Evolutionary conservation across 2,797 vertebrate genomes (phyloP), one percentile per base, ranked within the genome.

Genomic region (Labroides dimidiatus): DNA sequence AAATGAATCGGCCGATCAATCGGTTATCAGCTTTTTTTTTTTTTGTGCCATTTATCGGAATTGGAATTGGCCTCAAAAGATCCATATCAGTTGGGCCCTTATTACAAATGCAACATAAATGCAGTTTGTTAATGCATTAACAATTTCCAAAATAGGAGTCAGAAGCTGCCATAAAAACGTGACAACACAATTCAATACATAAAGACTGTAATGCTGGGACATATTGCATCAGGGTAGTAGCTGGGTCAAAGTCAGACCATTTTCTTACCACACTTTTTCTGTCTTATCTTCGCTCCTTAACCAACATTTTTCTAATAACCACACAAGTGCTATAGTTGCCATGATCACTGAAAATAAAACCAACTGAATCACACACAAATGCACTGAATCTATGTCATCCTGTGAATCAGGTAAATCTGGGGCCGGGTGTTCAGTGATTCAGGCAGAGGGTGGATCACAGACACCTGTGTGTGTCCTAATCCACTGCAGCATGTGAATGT

Each of bases 331-430:
- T 54, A 4, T 36, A 39, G 44, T 24, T 42, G 19, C 16, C 5
- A 19, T 23, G 51, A 12, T 58, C 49, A 43, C 37, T n/a, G 30
- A 63, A 52, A 48, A 21, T 15, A 47, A 6, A 11, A 66, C 50
- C 41, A 37, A 50, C 11, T 49, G 66, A 64, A 72, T 77, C 75
- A 67, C 19, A 44, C 19, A 47, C 33, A 69, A 80, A 73, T 21
- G 39, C 56, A 10, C 11, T 12, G 24, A 64, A 72, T 66, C 33
- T 49, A 30, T 66, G 77, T 72, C 64, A 65, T 71, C 69, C 54
- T 42, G 56, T 75, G 62, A 69, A 64, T 75, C 65, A 68, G 67
- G 52, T 64, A 70, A 70, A 75, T 61, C 43, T 61, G 45, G 44
- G 41, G 39, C 60, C 11, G 58, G 27, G 36, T 54, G 23, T 49